Base-by-base conservation (phyloP, 2,797 vertebrate genomes). In the Morus bassanus region DNA sequence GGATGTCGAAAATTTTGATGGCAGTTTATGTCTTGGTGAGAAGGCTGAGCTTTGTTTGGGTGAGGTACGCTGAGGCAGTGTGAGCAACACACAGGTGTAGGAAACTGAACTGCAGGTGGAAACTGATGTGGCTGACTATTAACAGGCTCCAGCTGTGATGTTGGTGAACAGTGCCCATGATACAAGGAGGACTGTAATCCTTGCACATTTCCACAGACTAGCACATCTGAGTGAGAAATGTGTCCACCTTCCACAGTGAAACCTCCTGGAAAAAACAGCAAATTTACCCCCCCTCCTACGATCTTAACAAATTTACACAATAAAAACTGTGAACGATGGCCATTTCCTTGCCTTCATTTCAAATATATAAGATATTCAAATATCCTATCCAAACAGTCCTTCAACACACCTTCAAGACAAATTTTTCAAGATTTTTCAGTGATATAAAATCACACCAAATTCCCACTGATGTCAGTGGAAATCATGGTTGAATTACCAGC, bases 241-340 rank as follows among this genome's bases (percentile, higher is more conserved):
- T 97, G 98, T 79, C 98, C 99, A 35, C 98, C 98, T 96, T 99
- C 99, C 57, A 98, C 97, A 68, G 98, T 98, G 93, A 99, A 98
- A 88, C 98, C 98, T 53, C 99, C 99, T 99, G 95, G 69, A 98
- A 90, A 91, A 91, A 69, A 10, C 21, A 72, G 60, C 24, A 77
- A 6, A 57, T 86, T 89, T 82, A 89, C 22, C 75, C 28, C 75
- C 28, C 35, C 15, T 53, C 19, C 27, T 22, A 3, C 3, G 7
- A 25, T 39, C 69, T 57, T 39, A 37, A 80, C 12, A 83, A 75
- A 68, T 43, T 33, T 41, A 28, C 24, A 19, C 10, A 65, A 37
- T n/a, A 35, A 75, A 83, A 53, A 28, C 6, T 41, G 17, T 28
- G 27, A 91, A 57, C 2, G 3, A 50, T 10, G 18, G 48, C 15